Conservation (phyloP, 2,797 vertebrate genomes). For the Sebastes taczanowskii region DNA sequence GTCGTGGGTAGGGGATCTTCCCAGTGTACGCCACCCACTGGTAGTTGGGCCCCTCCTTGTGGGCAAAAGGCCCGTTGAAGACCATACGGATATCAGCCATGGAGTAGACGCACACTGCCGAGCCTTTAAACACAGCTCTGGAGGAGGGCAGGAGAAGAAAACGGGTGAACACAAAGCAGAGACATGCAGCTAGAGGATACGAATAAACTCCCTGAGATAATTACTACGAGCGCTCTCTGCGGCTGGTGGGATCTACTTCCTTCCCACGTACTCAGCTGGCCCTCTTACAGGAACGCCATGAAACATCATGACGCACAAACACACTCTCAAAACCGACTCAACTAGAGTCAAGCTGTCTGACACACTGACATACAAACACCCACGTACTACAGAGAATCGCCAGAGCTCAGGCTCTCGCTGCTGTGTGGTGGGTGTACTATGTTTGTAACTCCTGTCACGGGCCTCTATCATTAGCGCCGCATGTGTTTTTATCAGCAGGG, state of each 20-base stretch:
- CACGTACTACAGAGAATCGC: conserved; percentile 60
- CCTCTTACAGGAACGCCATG: conserved; percentile 42
- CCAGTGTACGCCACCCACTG: conserved; percentile 98
- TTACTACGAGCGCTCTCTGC: conserved; percentile 43
- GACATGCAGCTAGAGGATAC: conserved; percentile 13
- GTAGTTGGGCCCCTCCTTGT: conserved; percentile 99
- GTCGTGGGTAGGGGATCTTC: conserved; percentile 97
- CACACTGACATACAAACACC: conserved; percentile 76
- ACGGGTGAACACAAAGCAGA: conserved; percentile 23
- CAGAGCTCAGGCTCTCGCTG: conserved; percentile 50
- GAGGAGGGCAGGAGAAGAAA: conserved; percentile 8
- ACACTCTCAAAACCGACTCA: conserved; percentile 39
- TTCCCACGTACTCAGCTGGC: conserved; percentile 58
- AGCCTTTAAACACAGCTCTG: conserved; percentile 97
- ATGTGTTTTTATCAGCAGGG: conserved; percentile 66
- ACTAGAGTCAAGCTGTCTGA: conserved; percentile 72
- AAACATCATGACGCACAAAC: conserved; percentile 61
- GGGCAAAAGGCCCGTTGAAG: conserved; percentile 98
- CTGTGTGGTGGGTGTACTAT: conserved; percentile 69
- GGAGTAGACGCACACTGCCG: conserved; percentile 97
- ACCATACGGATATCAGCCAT: conserved; percentile 99
- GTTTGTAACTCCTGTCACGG: conserved; percentile 70
- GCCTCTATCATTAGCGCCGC: conserved; percentile 73
- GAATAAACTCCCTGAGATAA: conserved; percentile 50
- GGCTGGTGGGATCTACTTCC: conserved; percentile 47